Percentiles rank a stretch among this genome's conserved stretches.
phyloP scores from a whole-genome alignment of 2,797 vertebrate species.

The Craterocephalus amniculus region DNA sequence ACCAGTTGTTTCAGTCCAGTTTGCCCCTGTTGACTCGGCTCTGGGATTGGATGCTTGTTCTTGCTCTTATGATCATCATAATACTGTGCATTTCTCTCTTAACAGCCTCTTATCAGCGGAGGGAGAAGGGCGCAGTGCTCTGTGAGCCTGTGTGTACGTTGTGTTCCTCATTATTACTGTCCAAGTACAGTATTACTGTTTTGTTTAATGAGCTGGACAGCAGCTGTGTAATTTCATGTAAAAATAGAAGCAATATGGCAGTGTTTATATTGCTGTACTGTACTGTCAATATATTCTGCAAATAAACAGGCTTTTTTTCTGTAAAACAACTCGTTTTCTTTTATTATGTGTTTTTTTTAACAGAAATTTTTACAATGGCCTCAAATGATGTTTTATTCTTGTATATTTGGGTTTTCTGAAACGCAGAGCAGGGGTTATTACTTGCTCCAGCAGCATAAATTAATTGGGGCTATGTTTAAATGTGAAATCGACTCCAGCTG shows the following conservation, averaged over 20 bases:
- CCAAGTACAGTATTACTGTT: slow-evolving; percentile 66
- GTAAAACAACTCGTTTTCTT: slow-evolving; percentile 29
- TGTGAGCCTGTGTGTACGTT: slow-evolving; percentile 69
- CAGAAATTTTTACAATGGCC: background rate
- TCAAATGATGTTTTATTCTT: background rate
- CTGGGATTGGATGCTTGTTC: slow-evolving; percentile 50
- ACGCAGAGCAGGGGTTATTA: background rate
- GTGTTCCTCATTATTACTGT: slow-evolving; percentile 67
- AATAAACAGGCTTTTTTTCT: slow-evolving; percentile 81
- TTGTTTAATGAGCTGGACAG: slow-evolving; percentile 69
- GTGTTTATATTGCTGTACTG: slow-evolving; percentile 79
- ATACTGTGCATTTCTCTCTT: slow-evolving; percentile 59
- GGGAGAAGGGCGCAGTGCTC: slow-evolving; percentile 53
- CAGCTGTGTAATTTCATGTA: slow-evolving; percentile 76
- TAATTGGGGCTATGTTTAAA: slow-evolving; percentile 1
- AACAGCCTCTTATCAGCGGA: slow-evolving; percentile 55
- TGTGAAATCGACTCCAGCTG: background rate
- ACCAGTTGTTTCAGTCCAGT: slow-evolving; percentile 45
- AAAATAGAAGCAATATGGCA: slow-evolving; percentile 77
- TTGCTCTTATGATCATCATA: slow-evolving; percentile 65
- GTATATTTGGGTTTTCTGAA: background rate
- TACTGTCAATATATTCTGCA: slow-evolving; percentile 81
- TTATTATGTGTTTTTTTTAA: slow-evolving; percentile 5
- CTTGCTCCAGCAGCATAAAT: background rate
- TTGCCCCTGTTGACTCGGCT: slow-evolving; percentile 39